Conservation (phyloP, 2,113 vertebrate genomes). For the Pogonocichla stellata region DNA sequence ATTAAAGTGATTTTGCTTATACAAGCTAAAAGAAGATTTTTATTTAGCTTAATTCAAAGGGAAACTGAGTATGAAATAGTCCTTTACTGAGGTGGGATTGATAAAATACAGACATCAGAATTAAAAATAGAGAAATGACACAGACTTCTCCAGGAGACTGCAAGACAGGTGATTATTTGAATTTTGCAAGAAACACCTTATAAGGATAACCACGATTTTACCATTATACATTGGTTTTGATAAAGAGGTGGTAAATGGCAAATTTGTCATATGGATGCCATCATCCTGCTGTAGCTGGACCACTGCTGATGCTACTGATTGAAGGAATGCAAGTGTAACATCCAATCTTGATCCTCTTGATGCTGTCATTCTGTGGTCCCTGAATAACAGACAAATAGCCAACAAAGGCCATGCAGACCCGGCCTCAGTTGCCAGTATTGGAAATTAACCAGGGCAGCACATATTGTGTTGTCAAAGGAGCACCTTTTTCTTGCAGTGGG, state of each 20-base stretch:
- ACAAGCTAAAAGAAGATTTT: not conserved
- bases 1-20: not conserved
- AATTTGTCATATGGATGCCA: not conserved
- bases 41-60: not conserved
- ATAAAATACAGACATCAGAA: not conserved
- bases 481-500: rapidly evolving
- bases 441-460: not conserved
- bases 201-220: rapidly evolving
- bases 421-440: not conserved
- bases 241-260: not conserved
- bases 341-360: not conserved
- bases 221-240: not conserved
- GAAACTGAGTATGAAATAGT: not conserved
- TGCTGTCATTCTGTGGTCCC: not conserved
- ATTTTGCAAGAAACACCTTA: not conserved
- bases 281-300: not conserved
- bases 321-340: not conserved
- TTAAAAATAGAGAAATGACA: not conserved
- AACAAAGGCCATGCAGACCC: not conserved
- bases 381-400: not conserved
- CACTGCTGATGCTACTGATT: not conserved
- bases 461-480: not conserved
- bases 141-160: not conserved
- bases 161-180: not conserved
- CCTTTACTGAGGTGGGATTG: not conserved